Base-by-base conservation (phyloP, 2,888 invertebrate genomes). In the Clostera curtula region DNA sequence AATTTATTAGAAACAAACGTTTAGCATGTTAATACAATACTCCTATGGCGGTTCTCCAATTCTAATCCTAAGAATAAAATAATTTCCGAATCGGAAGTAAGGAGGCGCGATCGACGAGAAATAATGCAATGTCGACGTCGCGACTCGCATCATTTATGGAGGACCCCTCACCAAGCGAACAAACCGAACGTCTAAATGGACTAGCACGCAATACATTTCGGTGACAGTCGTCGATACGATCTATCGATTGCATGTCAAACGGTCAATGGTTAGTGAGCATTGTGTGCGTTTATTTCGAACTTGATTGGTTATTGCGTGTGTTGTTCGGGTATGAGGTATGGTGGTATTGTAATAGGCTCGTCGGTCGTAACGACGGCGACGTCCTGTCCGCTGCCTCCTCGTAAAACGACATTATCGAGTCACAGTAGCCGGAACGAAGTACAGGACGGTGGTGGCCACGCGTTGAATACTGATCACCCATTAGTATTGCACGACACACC, bases 1-100 rank as follows among this genome's bases (percentile, higher is more conserved):
- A 66, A 58, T 62, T n/a, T 49, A 54, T 55, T 48, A 55, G 64
- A 59, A 67, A 63, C 62, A 58, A 60, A 63, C 49, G 61, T 69
- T 59, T 52, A 59, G 58, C 63, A 66, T 69, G 58, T 64, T 63
- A 70, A 71, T 63, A 58, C 53, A 60, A 48, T 25, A 64, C 68
- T 65, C 59, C 56, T 55, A 70, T 62, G 68, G 68, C 58, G 58
- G 49, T 57, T 67, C 62, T 65, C 67, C 62, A 58, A 66, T 69
- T 70, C 52, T 60, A 52, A 69, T 72, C 66, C 69, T 60, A 62
- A 65, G 72, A 75, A 75, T 75, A 79, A 69, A 66, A 75, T 71
- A 76, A 62, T 82, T 82, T 82, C 82, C 82, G 83, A 83, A 80
- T 83, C 83, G 83, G 83, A 83, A 83, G 83, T 80, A 75, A 71